A percentile compares a stretch with the other conserved stretches of the same genome.
phyloP scores from a whole-genome alignment of 2,888 invertebrate species.

The Tethea ocularis region DNA sequence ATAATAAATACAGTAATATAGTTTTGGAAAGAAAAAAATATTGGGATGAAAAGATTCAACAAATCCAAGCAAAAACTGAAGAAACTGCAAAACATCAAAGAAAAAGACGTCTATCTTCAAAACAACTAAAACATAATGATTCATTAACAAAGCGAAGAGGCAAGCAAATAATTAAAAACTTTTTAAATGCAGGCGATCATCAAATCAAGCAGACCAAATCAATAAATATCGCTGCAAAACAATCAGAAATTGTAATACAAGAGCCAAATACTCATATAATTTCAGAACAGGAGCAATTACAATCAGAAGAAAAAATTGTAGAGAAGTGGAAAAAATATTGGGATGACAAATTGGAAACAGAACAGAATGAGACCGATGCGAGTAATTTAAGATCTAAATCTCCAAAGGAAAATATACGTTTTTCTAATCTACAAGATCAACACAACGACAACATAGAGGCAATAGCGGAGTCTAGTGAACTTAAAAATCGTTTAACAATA shows the following conservation, averaged over 20 bases:
- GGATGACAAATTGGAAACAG: conserved; percentile 66
- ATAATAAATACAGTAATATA: conserved; percentile 57
- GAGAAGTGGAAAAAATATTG: conserved; percentile 75
- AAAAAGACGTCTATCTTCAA: conserved; percentile 59
- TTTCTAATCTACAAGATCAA: too few species aligned
- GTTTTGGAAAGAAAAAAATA: conserved; percentile 78
- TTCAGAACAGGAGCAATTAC: conserved; percentile 23
- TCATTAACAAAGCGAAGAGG: conserved; percentile 73
- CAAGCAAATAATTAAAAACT: conserved; percentile 70
- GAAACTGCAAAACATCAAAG: conserved; percentile 57
- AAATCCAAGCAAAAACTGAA: conserved; percentile 70
- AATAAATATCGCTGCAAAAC: conserved; percentile 15
- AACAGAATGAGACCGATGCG: conserved; percentile 41
- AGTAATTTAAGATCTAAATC: conserved; percentile 26
- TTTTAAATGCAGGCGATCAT: conserved; percentile 51
- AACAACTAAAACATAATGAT: conserved; percentile 67
- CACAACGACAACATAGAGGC: conserved; percentile 21
- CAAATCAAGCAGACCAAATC: conserved; percentile 29
- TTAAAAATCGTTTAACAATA: conserved; percentile 21
- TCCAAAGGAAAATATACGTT: conserved; percentile 9
- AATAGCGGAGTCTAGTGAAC: conserved; percentile 14
- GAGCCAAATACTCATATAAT: conserved; percentile 20
- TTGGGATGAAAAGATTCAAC: conserved; percentile 78
- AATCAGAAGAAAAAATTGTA: conserved; percentile 55
- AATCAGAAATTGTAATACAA: conserved; percentile 27